Conservation (phyloP, 35 echinoderm and acorn worm genomes). For the Hemicentrotus pulcherrimus region DNA sequence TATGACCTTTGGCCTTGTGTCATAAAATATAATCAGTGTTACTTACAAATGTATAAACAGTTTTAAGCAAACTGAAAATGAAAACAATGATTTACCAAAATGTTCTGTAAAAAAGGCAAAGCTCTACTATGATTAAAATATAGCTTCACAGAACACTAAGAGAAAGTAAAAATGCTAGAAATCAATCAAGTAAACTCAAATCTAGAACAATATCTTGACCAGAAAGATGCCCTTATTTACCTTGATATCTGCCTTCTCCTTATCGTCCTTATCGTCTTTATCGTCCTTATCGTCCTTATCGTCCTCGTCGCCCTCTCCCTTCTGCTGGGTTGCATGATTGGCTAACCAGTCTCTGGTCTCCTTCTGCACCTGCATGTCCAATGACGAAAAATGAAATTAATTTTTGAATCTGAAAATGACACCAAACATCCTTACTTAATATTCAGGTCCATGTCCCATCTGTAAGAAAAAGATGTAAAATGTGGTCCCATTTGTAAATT, state of each 20-base stretch:
- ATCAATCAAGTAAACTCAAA: no score
- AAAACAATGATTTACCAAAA: no score
- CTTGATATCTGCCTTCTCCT: neutral
- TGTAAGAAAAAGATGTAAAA: no score
- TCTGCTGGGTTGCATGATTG: constrained; percentile 37
- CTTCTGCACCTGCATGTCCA: constrained; percentile 66
- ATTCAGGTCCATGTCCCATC: neutral
- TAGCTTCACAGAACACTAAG: neutral
- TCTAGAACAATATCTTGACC: no score
- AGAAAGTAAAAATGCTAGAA: neutral
- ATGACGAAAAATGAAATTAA: neutral
- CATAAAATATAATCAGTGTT: no score
- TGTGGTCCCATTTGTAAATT: no score
- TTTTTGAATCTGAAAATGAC: neutral
- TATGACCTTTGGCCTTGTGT: no score
- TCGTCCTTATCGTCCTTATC: constrained; percentile 43
- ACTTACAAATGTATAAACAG: no score
- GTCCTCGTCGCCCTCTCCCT: constrained; percentile 50
- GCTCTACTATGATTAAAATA: neutral
- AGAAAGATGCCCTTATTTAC: neutral
- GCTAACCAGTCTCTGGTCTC: constrained; percentile 73
- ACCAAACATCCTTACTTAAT: neutral
- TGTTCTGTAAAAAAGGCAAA: neutral
- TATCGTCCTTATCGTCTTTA: neutral
- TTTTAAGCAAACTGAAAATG: no score